A percentile compares a stretch with the other conserved stretches of the same genome.
phyloP scores from a whole-genome alignment of 1,140 invertebrate genomes.

The Microvelia longipes region DNA sequence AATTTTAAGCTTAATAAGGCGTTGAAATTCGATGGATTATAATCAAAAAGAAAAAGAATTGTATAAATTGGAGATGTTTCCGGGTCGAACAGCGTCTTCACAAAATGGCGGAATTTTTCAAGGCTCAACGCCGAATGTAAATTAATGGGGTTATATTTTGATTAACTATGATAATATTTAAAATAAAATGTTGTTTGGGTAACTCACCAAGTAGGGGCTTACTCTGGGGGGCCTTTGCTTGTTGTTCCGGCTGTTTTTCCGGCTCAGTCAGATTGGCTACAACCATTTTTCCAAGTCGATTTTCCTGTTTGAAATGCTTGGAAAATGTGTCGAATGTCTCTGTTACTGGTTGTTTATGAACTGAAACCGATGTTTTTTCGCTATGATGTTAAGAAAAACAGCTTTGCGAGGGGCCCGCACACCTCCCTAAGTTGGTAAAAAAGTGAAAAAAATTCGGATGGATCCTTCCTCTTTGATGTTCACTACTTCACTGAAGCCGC shows the following conservation, averaged over 20 bases:
- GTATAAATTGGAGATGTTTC: too few relatives aligned
- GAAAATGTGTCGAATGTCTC: neutral
- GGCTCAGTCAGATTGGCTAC: neutral
- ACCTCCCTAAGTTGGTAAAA: neutral
- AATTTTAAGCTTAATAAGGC: too few relatives aligned
- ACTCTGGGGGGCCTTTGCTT: neutral
- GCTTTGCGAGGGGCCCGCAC: too few relatives aligned
- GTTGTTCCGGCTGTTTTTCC: neutral
- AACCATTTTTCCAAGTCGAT: neutral
- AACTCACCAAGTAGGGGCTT: neutral
- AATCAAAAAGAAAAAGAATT: too few relatives aligned
- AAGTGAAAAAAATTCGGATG: neutral
- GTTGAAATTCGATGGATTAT: too few relatives aligned
- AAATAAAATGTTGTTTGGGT: too few relatives aligned
- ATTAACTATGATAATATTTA: too few relatives aligned
- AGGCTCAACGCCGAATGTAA: too few relatives aligned
- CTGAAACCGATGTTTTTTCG: neutral
- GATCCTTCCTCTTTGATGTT: neutral
- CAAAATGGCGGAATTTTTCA: too few relatives aligned
- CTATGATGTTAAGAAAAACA: neutral
- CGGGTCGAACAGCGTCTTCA: too few relatives aligned
- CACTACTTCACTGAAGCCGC: neutral
- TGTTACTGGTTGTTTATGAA: neutral
- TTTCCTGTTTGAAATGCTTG: neutral
- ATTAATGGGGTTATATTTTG: too few relatives aligned